phyloP scores from a whole-genome alignment of 2,888 invertebrate species.

The Pemphredon lugubris region DNA sequence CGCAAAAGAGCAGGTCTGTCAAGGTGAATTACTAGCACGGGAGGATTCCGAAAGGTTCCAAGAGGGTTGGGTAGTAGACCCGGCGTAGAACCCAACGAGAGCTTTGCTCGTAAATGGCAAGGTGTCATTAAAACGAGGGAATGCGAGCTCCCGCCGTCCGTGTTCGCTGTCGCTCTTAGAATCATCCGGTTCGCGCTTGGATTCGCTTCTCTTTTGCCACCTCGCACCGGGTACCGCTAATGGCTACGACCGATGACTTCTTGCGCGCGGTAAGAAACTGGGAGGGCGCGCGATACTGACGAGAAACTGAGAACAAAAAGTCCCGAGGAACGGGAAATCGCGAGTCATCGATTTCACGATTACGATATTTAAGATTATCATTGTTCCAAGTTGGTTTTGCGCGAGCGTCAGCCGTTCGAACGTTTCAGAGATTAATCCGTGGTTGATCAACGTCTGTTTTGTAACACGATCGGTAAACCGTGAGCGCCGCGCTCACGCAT shows the following conservation, averaged over 20 bases:
- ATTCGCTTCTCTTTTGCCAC: conserved; percentile 36
- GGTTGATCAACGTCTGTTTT: too few relatives aligned
- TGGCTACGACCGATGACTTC: conserved; percentile 34
- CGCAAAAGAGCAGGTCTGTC: conserved; percentile 54
- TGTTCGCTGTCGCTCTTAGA: conserved; percentile 42
- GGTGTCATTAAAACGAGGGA: conserved; percentile 61
- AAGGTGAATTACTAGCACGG: conserved; percentile 56
- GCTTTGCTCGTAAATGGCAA: conserved; percentile 60
- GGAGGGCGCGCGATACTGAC: too few relatives aligned
- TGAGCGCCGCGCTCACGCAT: too few relatives aligned
- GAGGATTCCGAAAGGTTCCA: conserved; percentile 40
- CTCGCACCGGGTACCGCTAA: conserved; percentile 30
- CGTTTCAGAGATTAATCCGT: too few relatives aligned
- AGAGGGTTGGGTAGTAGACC: conserved; percentile 28
- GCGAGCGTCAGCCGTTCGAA: too few relatives aligned
- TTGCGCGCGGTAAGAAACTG: conserved; percentile 20
- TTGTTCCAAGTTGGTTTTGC: too few relatives aligned
- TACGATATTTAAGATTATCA: too few relatives aligned
- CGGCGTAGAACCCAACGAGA: conserved; percentile 29
- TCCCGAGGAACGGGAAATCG: too few relatives aligned
- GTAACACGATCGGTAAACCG: too few relatives aligned
- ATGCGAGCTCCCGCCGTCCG: conserved; percentile 22
- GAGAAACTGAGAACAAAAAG: too few relatives aligned
- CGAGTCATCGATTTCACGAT: too few relatives aligned
- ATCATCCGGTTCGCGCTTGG: conserved; percentile 48